Evolutionary conservation across 2,888 invertebrate species (phyloP).

Genomic region (Cryptocephalus moraei): DNA sequence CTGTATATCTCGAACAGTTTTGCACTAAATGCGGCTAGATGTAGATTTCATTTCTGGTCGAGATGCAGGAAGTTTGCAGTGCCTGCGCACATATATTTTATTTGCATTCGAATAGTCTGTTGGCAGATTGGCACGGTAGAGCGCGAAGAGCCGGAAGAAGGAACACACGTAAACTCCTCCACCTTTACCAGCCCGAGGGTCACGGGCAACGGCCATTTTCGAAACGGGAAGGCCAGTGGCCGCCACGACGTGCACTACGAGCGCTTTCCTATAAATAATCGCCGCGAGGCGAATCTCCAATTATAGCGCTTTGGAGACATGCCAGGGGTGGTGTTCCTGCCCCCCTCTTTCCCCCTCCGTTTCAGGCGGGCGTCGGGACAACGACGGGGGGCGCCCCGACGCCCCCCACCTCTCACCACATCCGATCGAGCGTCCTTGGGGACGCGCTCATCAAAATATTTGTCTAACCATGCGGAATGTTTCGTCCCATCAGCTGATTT

Average conservation of each 20-base stretch:
- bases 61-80: too few species aligned
- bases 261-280: conserved; percentile 1
- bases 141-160: too few species aligned
- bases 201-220: conserved; percentile 41
- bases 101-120: too few species aligned
- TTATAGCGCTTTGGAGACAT: conserved; percentile 74
- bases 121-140: too few species aligned
- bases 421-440: conserved; percentile 14
- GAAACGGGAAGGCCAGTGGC: conserved; percentile 24
- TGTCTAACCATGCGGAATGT: conserved; percentile 2
- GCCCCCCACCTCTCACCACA: conserved; percentile 1
- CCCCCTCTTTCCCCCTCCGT: conserved; percentile 14
- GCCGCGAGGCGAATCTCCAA: conserved; percentile 54
- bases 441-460: conserved; percentile 6
- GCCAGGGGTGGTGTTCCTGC: conserved; percentile 50
- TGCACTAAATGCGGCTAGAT: too few species aligned
- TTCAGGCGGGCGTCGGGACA: conserved; percentile 3
- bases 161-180: background rate
- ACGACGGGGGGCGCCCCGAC: conserved; percentile 3
- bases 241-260: conserved; percentile 1
- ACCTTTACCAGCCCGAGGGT: conserved; percentile 23
- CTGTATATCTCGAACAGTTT: too few species aligned
- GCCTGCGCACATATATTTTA: too few species aligned
- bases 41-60: too few species aligned
- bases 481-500: background rate